Evolutionary conservation across 1,140 invertebrate species (phyloP).

Genomic region (Papilio aristodemus): DNA sequence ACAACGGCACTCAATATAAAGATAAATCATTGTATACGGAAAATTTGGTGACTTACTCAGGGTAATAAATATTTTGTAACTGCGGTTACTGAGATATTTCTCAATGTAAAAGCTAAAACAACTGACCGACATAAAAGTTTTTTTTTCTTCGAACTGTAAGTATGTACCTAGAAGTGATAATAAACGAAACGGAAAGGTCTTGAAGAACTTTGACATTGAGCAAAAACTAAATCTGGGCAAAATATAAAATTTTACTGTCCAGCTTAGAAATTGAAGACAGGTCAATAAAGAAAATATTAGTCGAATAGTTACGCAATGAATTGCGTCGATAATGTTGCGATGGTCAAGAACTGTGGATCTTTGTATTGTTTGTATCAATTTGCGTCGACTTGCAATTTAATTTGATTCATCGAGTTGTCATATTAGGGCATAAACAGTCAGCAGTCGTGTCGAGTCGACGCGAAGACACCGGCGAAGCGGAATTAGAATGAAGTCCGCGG

Average conservation of each 20-base stretch:
- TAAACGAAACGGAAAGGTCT: conserved; percentile 1
- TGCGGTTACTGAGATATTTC: neutral
- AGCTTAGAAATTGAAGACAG: neutral
- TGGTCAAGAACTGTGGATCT: conserved; percentile 29
- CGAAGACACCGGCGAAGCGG: conserved; percentile 74
- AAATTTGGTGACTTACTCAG: neutral
- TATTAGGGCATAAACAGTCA: conserved; percentile 61
- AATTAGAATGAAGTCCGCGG: conserved; percentile 79
- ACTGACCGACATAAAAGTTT: neutral
- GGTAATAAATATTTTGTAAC: neutral
- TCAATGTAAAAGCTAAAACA: neutral
- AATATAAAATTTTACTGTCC: too few relatives aligned
- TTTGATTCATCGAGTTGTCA: conserved; percentile 49
- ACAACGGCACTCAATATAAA: neutral
- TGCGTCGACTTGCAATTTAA: conserved; percentile 37
- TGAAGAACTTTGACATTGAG: neutral
- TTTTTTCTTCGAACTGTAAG: neutral
- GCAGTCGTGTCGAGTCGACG: conserved; percentile 40
- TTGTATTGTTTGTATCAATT: conserved; percentile 38
- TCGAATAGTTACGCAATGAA: neutral
- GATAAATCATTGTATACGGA: neutral
- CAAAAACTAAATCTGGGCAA: too few relatives aligned
- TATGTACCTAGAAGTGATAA: neutral
- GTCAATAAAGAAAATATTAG: neutral
- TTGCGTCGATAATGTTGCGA: neutral